Evolutionary conservation across 2,113 vertebrate species (phyloP), one percentile per base, ranked within the genome.

Genomic region (Isichthys henryi): DNA sequence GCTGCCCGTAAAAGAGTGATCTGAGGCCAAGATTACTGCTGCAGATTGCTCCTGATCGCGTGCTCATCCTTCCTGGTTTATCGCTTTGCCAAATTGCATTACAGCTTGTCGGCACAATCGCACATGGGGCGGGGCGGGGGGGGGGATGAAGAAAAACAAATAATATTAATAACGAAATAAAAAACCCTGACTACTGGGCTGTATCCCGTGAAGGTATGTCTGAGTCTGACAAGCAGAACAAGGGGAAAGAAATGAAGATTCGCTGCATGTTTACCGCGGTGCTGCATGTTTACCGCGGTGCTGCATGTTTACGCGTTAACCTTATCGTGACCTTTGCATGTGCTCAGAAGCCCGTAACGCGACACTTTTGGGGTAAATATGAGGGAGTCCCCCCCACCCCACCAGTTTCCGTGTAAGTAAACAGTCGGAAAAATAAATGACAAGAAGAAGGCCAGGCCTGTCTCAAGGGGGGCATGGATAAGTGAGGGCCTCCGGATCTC

Each of bases 11-110:
- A 97, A 96, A 96, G 91, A 96, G 95, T 96, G 92, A 92, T 93
- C 94, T 94, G 95, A 95, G 96, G 97, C 97, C 97, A 97, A 97
- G 97, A 97, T 97, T 96, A 97, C 93, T 92, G 93, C 96, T 96
- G 95, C 96, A 97, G 96, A 97, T 97, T 98, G 95, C 97, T 96
- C 96, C 96, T 95, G 94, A 95, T 96, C 95, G 95, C 96, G 95
- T 95, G 96, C 93, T 97, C 95, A 94, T 97, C 95, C 97, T 97
- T 96, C 92, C 94, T 90, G 93, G 93, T 94, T 87, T 94, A 91
- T 93, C 92, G 31, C 92, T 93, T 91, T 92, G 95, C 94, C 95
- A 96, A 96, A 97, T 96, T 96, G 95, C 94, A 95, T 95, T 95
- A 95, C 94, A 94, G 95, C 93, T 93, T 93, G 94, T 95, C 92